Evolutionary conservation across 2,113 vertebrate species (phyloP).

Genomic region (Talpa occidentalis): DNA sequence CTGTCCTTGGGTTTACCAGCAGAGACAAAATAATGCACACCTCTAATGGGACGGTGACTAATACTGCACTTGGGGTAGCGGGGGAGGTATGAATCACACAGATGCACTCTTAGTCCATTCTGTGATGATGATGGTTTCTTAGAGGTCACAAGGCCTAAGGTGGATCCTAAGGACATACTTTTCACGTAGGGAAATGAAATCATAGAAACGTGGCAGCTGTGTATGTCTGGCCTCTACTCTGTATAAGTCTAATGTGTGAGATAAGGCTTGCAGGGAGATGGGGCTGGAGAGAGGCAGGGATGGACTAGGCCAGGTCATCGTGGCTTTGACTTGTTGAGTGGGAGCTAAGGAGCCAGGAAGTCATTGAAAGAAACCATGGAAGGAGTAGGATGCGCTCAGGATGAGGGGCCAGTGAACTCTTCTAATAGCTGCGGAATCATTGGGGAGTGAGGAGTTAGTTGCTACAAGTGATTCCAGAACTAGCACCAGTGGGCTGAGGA

Average conservation of each 20-base stretch:
- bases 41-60: background rate
- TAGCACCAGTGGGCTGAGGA: background rate
- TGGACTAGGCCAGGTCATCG: background rate
- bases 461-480: background rate
- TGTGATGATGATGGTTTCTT: background rate
- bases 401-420: background rate
- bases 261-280: background rate
- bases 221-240: background rate
- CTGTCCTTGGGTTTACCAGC: background rate
- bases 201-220: accelerated
- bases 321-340: background rate
- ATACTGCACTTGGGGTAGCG: too few species aligned
- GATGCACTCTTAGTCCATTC: background rate
- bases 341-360: background rate
- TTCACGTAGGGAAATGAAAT: background rate
- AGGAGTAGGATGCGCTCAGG: background rate
- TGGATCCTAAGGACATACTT: background rate
- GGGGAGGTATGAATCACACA: background rate
- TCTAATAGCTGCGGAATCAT: background rate
- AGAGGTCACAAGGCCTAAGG: background rate
- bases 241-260: background rate
- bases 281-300: background rate
- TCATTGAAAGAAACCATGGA: background rate
- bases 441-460: background rate
- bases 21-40: background rate